phyloP scores from a whole-genome alignment of 2,113 vertebrate genomes.

The Perognathus longimembris region DNA sequence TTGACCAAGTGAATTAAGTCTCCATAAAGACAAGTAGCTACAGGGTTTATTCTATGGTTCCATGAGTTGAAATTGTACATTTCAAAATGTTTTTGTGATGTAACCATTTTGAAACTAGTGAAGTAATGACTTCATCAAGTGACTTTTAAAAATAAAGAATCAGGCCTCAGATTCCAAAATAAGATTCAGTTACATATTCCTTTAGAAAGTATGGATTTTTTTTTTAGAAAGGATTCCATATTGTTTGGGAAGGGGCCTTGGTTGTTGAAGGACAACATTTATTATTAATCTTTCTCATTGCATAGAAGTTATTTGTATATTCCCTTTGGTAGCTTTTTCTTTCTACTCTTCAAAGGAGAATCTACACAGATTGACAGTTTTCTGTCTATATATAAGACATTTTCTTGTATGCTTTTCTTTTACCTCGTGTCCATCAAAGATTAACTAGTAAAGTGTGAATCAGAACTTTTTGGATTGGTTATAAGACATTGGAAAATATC shows the following conservation, averaged over 20 bases:
- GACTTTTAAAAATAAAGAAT: neutral
- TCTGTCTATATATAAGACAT: conserved; percentile 2
- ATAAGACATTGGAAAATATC: neutral
- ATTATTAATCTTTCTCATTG: neutral
- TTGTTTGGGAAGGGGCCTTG: neutral
- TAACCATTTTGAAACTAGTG: neutral
- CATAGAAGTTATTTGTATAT: neutral
- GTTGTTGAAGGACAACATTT: neutral
- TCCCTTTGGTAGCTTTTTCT: neutral
- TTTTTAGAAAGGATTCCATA: neutral
- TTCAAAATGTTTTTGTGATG: neutral
- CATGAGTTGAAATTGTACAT: neutral
- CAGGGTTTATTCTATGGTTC: neutral
- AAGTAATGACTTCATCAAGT: neutral
- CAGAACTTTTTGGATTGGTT: neutral
- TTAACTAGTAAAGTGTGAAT: neutral
- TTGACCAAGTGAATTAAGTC: neutral
- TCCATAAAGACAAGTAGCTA: neutral
- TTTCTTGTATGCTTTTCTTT: neutral
- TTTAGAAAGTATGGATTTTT: neutral
- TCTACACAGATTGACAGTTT: neutral
- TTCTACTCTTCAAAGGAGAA: neutral
- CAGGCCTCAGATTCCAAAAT: neutral
- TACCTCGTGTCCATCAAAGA: neutral
- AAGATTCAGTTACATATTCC: neutral